Base-by-base conservation (phyloP, 1,140 invertebrate species). In the Spodoptera frugiperda region DNA sequence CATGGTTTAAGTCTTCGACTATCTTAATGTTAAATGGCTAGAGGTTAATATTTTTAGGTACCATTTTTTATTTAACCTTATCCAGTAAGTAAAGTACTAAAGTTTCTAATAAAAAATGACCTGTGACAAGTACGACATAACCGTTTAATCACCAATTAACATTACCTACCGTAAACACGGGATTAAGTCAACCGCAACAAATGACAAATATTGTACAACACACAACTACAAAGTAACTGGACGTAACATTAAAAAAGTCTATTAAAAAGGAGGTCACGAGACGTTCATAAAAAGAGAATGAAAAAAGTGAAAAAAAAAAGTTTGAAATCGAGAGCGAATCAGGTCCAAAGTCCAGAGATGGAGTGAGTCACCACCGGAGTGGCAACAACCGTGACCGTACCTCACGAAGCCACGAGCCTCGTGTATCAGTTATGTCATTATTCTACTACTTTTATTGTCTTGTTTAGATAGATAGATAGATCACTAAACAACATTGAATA, bases 251-350 rank as follows among this genome's bases (percentile, higher is more conserved):
- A 71, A 59, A 59, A 59, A 59, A 46, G 72, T 75, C 30, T 30
- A 63, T 63, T 44, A 63, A 75, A 70, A 65, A 75, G 59, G 57
- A 75, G 72, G 72, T 75, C 72, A 74, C 44, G 21, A 73, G 71
- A 73, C 55, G 19, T 39, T 44, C 6, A 65, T 75, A 75, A 75
- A 75, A 74, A 63, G 25, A 21, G 51, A 39, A n/a, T n/a, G 67
- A 77, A 76, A 76, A 71, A 51, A 76, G 30, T 25, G 46, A 44
- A 39, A 61, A 75, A 77, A 78, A 72, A 51, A 76, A 33, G 25
- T 49, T 59, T 75, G 77, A 70, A 80, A 78, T 76, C 73, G 76
- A 72, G 76, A 67, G 78, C 54, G 63, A 68, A 61, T 63, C 59
- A 19, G 54, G 76, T 39, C 55, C 68, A 71, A 71, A 77, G 68